Percentiles rank a stretch among this genome's conserved stretches.
phyloP scores from a whole-genome alignment of 2,113 vertebrate species.

The Petroica traversi region DNA sequence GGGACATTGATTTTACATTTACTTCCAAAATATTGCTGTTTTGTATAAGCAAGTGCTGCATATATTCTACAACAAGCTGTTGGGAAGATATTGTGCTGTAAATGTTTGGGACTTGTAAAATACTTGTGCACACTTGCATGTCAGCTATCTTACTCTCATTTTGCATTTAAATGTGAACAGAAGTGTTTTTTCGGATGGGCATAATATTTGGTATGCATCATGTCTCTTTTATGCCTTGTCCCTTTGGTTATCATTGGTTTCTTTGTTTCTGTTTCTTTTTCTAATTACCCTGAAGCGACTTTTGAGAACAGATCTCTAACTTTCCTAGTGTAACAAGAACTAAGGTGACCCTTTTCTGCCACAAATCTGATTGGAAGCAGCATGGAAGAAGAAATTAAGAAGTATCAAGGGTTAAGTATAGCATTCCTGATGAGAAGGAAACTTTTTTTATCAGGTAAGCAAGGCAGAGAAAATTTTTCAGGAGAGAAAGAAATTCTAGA shows the following conservation, averaged over 20 bases:
- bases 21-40: background rate
- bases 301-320: constrained; percentile 7
- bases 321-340: constrained; percentile 1
- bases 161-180: background rate
- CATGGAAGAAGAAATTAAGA: constrained; percentile 33
- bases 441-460: background rate
- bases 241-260: background rate
- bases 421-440: background rate
- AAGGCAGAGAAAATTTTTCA: background rate
- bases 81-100: background rate
- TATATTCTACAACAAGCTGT: background rate
- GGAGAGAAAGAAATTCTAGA: background rate
- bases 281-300: background rate
- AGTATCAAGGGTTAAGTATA: constrained; percentile 24
- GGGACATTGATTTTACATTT: constrained; percentile 21
- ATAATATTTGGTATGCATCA: background rate
- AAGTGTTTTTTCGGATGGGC: background rate
- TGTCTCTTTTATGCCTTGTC: background rate
- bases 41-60: background rate
- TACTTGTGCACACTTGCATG: background rate
- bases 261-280: background rate
- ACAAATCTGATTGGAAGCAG: background rate
- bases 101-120: background rate
- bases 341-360: background rate
- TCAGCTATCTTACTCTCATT: background rate